Evolutionary conservation across 2,113 vertebrate species (phyloP), one percentile per base, ranked within the genome.

Genomic region (Strix uralensis): DNA sequence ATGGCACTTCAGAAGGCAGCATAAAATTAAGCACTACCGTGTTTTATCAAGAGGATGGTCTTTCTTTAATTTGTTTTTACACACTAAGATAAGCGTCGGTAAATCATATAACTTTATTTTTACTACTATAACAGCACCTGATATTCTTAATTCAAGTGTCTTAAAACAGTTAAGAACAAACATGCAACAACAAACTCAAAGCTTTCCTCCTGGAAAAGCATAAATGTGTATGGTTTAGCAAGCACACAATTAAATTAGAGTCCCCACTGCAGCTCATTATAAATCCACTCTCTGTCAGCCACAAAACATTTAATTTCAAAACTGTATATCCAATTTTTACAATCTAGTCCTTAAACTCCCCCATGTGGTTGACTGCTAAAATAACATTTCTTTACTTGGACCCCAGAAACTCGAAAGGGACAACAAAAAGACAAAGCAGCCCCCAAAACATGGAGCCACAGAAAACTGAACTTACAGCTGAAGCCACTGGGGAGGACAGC

Each of bases 311-410:
- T 69, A 3, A 38, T 29, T 80, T 62, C 59, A 25, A 67, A 95
- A 80, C 10, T 25, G 30, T 11, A 47, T 46, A 34, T 23, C 21
- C 74, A 25, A 17, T 44, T 70, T 73, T 63, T 30, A n/a, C 63
- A 92, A 15, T 0, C 38, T 10, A 51, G 94, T 90, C 95, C 84
- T 97, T 85, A 80, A 34, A 72, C 94, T 96, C 96, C 95, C 91
- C 89, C 95, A 67, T 5, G 96, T 67, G 93, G 95, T 19, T 62
- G 71, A 87, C 36, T 54, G 65, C 40, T 80, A 86, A 87, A 96
- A 96, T 66, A 89, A 85, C 96, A 80, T 7, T 49, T 75, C 40
- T 69, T 78, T 32, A 46, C 6, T 11, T 4, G 0, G 52, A 59
- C 55, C 18, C 19, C 63, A 27, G 38, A 38, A 67, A 63, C 18